Evolutionary conservation across 2,113 vertebrate genomes (phyloP), one percentile per base, ranked within the genome.

Genomic region (Orycteropus afer): DNA sequence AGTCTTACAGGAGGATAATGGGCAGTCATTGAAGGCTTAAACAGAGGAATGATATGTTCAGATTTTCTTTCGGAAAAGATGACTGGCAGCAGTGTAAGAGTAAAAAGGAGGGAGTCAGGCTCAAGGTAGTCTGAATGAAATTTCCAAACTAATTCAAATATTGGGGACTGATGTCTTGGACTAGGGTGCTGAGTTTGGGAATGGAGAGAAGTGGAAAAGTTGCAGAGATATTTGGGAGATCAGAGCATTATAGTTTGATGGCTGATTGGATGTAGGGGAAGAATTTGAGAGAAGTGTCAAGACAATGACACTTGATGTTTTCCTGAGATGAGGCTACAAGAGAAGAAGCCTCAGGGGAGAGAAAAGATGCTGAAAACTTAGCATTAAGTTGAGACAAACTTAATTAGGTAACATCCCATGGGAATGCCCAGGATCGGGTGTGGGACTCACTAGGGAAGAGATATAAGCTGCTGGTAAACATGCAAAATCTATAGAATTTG

Each of bases 11-110:
- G 34, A 83, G 34, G 49, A 27, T 59, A 40, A 76, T 18, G 7
- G 53, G 23, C 45, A 37, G 18, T 17, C 40, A 42, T 0, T 63
- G 71, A 65, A 73, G 45, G 51, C 40, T 57, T 47, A 89, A 55
- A 32, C 25, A 55, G 34, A 86, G 20, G 11, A 69, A 90, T 55
- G 45, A 4, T 4, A 6, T 1, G 22, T 42, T 76, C n/a, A 55
- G 57, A 61, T 82, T 77, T 71, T 15, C 11, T 15, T 65, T 94
- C 92, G 83, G 76, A 59, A 80, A 92, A 80, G 45, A 80, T 51
- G 45, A 20, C 55, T 22, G 59, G 23, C 29, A 42, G 22, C 25
- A 76, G 45, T 20, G 23, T 73, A 79, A 73, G 13, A 71, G 34
- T 3, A 15, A 49, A 47, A 59, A 37, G 32, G 7, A 69, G 27